phyloP scores from a whole-genome alignment of 2,113 vertebrate genomes.

The Hippopotamus amphibius region DNA sequence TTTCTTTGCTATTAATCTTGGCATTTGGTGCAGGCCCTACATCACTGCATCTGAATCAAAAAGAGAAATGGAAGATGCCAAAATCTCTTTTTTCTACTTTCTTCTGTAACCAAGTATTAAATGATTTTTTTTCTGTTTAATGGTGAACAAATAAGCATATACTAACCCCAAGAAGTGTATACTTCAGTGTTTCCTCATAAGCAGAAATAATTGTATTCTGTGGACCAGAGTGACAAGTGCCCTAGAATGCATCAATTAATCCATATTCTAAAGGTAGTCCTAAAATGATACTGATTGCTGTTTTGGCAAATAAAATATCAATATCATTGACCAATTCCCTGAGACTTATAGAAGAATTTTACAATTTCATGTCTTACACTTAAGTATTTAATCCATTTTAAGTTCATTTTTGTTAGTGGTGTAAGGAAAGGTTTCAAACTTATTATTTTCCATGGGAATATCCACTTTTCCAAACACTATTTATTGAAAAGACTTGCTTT shows the following conservation, averaged over 20 bases:
- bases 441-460: neutral
- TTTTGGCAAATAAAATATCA: neutral
- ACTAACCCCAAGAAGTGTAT: neutral
- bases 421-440: neutral
- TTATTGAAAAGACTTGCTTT: neutral
- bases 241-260: neutral
- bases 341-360: neutral
- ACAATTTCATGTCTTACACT: neutral
- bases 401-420: neutral
- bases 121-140: neutral
- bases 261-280: neutral
- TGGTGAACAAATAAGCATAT: neutral
- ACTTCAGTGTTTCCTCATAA: neutral
- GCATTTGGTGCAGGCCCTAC: neutral
- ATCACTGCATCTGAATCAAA: neutral
- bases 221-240: neutral
- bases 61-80: neutral
- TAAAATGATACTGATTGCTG: neutral
- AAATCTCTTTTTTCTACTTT: neutral
- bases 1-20: neutral
- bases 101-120: neutral
- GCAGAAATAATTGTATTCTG: neutral
- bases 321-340: neutral
- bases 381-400: neutral
- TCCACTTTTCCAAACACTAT: neutral